Percentiles rank a stretch among this genome's conserved stretches.
Conservation (phyloP, 2,888 invertebrate species). For the Coenonympha arcania region DNA sequence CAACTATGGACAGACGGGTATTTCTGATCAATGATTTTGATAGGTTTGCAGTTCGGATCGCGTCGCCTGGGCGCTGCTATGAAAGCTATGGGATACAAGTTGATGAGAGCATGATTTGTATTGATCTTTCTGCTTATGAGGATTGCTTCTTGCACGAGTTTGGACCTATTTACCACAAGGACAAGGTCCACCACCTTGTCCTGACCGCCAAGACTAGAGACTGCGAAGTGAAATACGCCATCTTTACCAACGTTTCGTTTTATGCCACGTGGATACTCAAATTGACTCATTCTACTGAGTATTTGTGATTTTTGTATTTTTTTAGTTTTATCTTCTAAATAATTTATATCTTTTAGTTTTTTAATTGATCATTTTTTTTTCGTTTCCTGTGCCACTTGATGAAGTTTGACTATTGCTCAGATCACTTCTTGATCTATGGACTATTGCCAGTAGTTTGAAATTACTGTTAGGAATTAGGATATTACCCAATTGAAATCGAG, state of each 20-base stretch:
- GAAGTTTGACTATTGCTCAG: too few relatives aligned
- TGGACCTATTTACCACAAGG: slow-evolving; percentile 48
- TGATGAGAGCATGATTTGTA: slow-evolving; percentile 49
- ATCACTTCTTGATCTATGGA: too few relatives aligned
- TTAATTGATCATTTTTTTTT: too few relatives aligned
- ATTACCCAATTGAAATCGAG: too few relatives aligned
- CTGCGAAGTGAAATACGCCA: slow-evolving; percentile 41
- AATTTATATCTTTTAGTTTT: too few relatives aligned
- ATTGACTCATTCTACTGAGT: slow-evolving; percentile 29
- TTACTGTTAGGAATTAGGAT: too few relatives aligned
- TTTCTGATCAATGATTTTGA: slow-evolving; percentile 56
- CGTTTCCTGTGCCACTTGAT: too few relatives aligned
- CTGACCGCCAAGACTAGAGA: slow-evolving; percentile 47
- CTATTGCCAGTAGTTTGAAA: too few relatives aligned
- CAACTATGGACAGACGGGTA: slow-evolving; percentile 52
- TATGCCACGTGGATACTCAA: slow-evolving; percentile 37
- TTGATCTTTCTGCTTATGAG: slow-evolving; percentile 45
- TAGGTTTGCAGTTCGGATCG: slow-evolving; percentile 36
- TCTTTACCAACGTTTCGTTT: slow-evolving; percentile 40
- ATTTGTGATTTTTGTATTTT: too few relatives aligned
- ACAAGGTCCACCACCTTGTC: slow-evolving; percentile 52
- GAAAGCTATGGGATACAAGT: slow-evolving; percentile 45
- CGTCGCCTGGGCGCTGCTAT: slow-evolving; percentile 35
- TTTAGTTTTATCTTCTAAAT: too few relatives aligned
- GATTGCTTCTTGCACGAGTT: slow-evolving; percentile 62